Conservation (phyloP, 2,888 invertebrate species). For the Acanthoscelides obtectus region DNA sequence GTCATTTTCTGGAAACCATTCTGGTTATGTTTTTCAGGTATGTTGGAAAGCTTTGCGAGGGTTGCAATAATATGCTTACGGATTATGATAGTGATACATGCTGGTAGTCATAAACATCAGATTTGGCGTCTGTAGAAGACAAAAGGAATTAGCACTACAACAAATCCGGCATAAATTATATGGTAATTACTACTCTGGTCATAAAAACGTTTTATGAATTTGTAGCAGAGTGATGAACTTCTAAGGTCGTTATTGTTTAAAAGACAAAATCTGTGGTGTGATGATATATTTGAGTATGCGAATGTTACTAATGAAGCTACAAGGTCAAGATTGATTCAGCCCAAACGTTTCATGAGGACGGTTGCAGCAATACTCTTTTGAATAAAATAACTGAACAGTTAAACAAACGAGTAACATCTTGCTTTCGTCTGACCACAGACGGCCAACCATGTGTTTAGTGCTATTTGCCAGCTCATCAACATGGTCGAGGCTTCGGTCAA, state of each 20-base stretch:
- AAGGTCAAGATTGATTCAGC: too few relatives aligned
- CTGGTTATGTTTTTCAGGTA: too few relatives aligned
- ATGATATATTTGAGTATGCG: not conserved
- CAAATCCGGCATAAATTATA: not conserved
- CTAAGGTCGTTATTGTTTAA: not conserved
- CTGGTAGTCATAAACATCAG: not conserved
- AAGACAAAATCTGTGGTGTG: not conserved
- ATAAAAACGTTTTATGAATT: not conserved
- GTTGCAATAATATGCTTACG: not conserved
- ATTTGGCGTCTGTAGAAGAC: not conserved
- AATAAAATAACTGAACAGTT: too few relatives aligned
- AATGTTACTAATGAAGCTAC: not conserved
- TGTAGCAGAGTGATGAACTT: not conserved
- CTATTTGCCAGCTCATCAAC: too few relatives aligned
- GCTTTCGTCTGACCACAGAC: too few relatives aligned
- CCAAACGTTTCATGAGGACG: too few relatives aligned
- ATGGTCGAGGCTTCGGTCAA: too few relatives aligned
- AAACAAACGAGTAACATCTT: too few relatives aligned
- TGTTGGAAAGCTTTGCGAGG: not conserved
- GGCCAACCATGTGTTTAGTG: too few relatives aligned
- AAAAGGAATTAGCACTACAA: not conserved
- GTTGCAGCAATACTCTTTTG: too few relatives aligned
- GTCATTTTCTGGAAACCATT: too few relatives aligned
- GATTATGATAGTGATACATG: not conserved
- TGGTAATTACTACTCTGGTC: not conserved